Evolutionary conservation across 2,888 invertebrate species (phyloP), one percentile per base, ranked within the genome.

Genomic region (Papilio gigon): DNA sequence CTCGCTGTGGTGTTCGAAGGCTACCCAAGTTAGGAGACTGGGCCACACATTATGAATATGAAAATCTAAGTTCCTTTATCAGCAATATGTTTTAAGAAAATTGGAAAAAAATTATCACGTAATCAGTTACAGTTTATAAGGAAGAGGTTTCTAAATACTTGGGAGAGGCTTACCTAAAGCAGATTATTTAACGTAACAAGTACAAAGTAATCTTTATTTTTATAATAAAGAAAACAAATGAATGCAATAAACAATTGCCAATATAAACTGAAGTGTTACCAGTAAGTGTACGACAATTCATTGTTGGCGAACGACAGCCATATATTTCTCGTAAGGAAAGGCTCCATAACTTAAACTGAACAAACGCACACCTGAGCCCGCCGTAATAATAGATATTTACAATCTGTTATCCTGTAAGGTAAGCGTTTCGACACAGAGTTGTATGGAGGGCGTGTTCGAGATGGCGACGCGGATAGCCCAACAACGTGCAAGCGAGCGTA

Each of bases 201-300:
- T n/a, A n/a, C n/a, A n/a, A n/a, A n/a, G n/a, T n/a, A n/a, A n/a
- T n/a, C n/a, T n/a, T n/a, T n/a, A n/a, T n/a, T n/a, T n/a, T n/a
- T 27, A 50, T 1, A 35, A 47, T 17, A 17, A 62, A 40, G 25
- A 25, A 35, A 25, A n/a, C 2, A 50, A 33, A 20, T 22, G 8
- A 42, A 44, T 42, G 27, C 37, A 65, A 65, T 53, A 75, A 74
- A 75, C 71, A 67, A 56, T 60, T 37, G 65, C n/a, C 17, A 40
- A 50, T 50, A 50, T 9, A 33, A 27, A 14, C 20, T 11, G 17
- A 60, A 53, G 33, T 42, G 61, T 14, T 22, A 62, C 53, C 53
- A 12, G 53, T 53, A 53, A 27, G 6, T 63, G 6, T 40, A n/a
- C 53, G 42, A 42, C 37, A 27, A 30, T 44, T 11, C 42, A 20